These are phyloP conservation scores for Drosophila paranaensis DNA, from an alignment of 2,888 invertebrate species.

Conservation along the genomic window DNA sequence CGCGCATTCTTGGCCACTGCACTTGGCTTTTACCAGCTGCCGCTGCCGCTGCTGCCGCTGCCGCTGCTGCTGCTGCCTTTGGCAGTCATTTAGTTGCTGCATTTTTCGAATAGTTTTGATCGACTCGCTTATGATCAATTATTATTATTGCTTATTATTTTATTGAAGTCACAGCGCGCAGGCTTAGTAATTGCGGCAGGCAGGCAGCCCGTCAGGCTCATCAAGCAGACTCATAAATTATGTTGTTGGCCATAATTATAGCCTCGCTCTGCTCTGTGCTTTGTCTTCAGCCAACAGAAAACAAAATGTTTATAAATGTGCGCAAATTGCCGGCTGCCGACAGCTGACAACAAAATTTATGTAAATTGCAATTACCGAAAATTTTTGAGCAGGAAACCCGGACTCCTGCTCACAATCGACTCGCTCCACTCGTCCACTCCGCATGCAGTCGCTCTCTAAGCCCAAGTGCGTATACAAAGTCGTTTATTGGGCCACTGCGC, in stretches of 20 bases:
- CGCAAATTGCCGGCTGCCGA: slow-evolving; percentile 62
- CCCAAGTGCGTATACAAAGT: not conserved
- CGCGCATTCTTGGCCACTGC: slow-evolving; percentile 59
- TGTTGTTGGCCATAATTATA: slow-evolving; percentile 59
- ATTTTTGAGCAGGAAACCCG: slow-evolving; percentile 50
- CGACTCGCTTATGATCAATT: slow-evolving; percentile 52
- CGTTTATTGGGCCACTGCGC: slow-evolving; percentile 21
- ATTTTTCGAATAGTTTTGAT: slow-evolving; percentile 44
- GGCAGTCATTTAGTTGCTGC: slow-evolving; percentile 9
- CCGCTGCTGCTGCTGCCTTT: slow-evolving; percentile 39
- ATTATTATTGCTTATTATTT: slow-evolving; percentile 65
- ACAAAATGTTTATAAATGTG: slow-evolving; percentile 54
- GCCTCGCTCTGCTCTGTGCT: slow-evolving; percentile 34
- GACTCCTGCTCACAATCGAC: not conserved
- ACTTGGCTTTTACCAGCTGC: slow-evolving; percentile 44
- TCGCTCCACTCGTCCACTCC: not conserved
- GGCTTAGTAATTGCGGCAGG: slow-evolving; percentile 13
- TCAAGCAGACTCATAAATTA: slow-evolving; percentile 52
- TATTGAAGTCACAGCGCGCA: slow-evolving; percentile 48
- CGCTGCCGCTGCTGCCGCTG: slow-evolving; percentile 28
- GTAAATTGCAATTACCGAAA: slow-evolving; percentile 66
- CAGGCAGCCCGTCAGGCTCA: slow-evolving; percentile 15
- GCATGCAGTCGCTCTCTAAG: slow-evolving; percentile 20
- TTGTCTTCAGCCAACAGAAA: slow-evolving; percentile 26
- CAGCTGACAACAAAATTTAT: slow-evolving; percentile 68